Conservation (phyloP, 2,113 vertebrate species). For the Trematocara zebra region DNA sequence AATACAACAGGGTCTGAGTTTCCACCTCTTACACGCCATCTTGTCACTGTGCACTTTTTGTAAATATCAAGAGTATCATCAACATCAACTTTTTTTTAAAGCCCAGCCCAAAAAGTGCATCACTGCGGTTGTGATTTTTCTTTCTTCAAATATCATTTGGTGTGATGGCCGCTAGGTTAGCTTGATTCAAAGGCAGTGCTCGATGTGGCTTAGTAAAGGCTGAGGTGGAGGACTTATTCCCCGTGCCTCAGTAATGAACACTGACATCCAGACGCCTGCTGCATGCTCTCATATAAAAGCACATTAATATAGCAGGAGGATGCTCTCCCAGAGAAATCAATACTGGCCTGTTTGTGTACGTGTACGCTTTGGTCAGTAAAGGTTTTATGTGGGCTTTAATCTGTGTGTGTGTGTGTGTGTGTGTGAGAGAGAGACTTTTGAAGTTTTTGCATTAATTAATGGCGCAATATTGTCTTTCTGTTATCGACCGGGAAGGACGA, state of each 20-base stretch:
- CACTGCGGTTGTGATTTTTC: background rate
- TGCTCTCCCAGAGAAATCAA: conserved; percentile 45
- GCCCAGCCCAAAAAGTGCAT: background rate
- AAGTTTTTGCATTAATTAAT: conserved; percentile 26
- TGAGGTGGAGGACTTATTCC: background rate
- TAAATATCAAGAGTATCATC: background rate
- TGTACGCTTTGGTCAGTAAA: background rate
- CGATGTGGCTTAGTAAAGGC: conserved; percentile 11
- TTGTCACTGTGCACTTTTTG: background rate
- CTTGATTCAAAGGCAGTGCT: background rate
- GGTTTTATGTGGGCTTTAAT: background rate
- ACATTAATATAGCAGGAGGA: conserved; percentile 38
- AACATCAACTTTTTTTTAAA: background rate
- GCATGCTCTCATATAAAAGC: conserved; percentile 20
- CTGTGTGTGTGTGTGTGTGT: background rate
- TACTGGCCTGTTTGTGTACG: conserved; percentile 10
- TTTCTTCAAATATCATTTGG: background rate
- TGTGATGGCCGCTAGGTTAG: conserved; percentile 1
- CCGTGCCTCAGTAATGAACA: conserved; percentile 34
- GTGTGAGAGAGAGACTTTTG: background rate
- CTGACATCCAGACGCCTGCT: conserved; percentile 25
- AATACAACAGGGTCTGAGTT: background rate
- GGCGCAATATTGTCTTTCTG: conserved; percentile 3
- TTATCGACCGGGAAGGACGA: conserved; percentile 17
- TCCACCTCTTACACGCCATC: background rate